phyloP scores from a whole-genome alignment of 2,113 vertebrate species.

The Dasypus novemcinctus region DNA sequence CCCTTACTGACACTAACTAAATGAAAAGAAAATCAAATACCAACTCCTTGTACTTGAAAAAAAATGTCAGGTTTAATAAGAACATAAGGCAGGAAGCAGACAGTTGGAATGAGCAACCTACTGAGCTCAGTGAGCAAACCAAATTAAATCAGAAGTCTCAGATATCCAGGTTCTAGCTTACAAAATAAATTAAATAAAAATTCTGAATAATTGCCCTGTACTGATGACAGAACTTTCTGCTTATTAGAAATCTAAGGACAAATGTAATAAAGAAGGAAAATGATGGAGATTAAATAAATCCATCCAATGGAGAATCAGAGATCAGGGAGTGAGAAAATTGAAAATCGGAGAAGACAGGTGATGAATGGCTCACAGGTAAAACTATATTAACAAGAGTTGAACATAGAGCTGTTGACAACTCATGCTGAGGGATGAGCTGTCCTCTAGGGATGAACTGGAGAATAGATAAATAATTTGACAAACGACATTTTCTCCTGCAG shows the following conservation, averaged over 20 bases:
- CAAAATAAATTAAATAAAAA: not conserved
- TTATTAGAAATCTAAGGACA: not conserved
- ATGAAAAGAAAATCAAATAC: slow-evolving; percentile 2
- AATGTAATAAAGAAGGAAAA: not conserved
- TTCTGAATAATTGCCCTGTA: not conserved
- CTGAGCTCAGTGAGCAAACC: not conserved
- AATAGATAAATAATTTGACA: not conserved
- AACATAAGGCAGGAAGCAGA: not conserved
- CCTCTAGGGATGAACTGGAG: not conserved
- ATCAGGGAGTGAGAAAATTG: not conserved
- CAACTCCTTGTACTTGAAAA: slow-evolving; percentile 1
- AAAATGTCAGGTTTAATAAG: not conserved
- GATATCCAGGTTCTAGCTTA: not conserved
- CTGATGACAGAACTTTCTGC: not conserved
- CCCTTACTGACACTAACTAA: not conserved
- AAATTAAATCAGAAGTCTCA: slow-evolving; percentile 8
- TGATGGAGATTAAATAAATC: not conserved
- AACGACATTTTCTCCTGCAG: not conserved
- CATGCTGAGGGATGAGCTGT: not conserved
- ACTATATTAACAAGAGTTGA: not conserved
- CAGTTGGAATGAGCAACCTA: not conserved
- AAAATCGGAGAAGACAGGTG: not conserved
- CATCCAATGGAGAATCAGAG: not conserved
- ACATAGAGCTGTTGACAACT: not conserved
- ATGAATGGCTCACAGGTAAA: not conserved